A percentile compares a stretch with the other conserved stretches of the same genome.
Conservation (phyloP, 2,797 vertebrate species). For the Pangasius macronema region DNA sequence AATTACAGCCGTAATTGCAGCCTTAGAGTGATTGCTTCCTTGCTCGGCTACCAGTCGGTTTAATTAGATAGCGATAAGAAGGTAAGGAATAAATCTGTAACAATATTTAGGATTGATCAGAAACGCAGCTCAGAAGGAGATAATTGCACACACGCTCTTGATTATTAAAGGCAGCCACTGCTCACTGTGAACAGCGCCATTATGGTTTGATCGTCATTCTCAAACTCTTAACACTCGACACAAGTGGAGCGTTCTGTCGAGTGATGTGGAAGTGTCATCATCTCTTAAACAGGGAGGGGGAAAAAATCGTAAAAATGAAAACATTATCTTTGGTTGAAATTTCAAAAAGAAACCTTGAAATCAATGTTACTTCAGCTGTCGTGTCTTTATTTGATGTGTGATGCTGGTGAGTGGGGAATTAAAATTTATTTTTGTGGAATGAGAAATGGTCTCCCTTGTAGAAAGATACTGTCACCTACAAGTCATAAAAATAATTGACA, state of each 20-base stretch:
- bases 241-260: conserved; percentile 29
- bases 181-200: conserved; percentile 45
- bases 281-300: conserved; percentile 27
- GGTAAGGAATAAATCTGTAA: conserved; percentile 43
- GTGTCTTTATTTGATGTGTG: conserved; percentile 28
- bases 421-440: not conserved
- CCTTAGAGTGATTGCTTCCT: conserved; percentile 50
- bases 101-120: conserved; percentile 46
- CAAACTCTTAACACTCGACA: not conserved
- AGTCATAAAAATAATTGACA: not conserved
- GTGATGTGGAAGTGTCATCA: conserved; percentile 36
- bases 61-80: conserved; percentile 43
- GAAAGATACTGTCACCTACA: not conserved
- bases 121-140: conserved; percentile 29
- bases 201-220: conserved; percentile 34
- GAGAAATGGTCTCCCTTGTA: not conserved
- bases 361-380: conserved; percentile 29
- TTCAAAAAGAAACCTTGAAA: conserved; percentile 30
- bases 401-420: conserved; percentile 5
- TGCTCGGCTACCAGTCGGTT: conserved; percentile 45
- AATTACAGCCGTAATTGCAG: conserved; percentile 40
- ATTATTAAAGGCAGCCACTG: conserved; percentile 31
- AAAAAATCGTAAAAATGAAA: not conserved
- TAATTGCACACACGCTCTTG: conserved; percentile 34
- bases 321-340: conserved; percentile 42